Conservation (phyloP, 2,113 vertebrate species). For the Misgurnus mizolepis region DNA sequence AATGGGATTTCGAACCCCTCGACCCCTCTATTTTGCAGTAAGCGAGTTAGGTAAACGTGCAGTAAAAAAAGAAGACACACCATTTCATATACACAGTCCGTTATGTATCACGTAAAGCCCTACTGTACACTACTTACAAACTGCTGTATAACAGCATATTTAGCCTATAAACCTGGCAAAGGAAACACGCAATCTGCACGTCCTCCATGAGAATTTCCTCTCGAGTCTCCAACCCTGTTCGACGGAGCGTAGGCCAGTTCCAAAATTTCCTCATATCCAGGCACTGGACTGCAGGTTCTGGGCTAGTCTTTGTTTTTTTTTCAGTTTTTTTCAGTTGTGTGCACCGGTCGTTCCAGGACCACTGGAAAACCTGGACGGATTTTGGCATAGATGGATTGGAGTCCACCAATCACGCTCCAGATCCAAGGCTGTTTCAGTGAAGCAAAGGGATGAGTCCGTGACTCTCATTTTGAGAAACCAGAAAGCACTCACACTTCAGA, state of each 20-base stretch:
- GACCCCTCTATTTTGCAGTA: slow-evolving; percentile 58
- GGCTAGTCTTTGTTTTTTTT: slow-evolving; percentile 21
- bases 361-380: slow-evolving; percentile 31
- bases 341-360: slow-evolving; percentile 27
- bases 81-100: slow-evolving; percentile 52
- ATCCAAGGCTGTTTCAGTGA: slow-evolving; percentile 49
- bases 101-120: slow-evolving; percentile 49
- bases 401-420: slow-evolving; percentile 29
- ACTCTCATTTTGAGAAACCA: slow-evolving; percentile 14
- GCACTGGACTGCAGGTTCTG: slow-evolving; percentile 36
- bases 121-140: slow-evolving; percentile 65
- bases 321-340: slow-evolving; percentile 19
- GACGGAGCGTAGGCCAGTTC: slow-evolving; percentile 19
- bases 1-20: slow-evolving; percentile 27
- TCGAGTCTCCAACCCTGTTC: slow-evolving; percentile 44
- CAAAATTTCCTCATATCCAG: slow-evolving; percentile 27
- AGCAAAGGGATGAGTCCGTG: slow-evolving; percentile 34
- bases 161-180: slow-evolving; percentile 44
- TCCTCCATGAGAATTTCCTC: neutral
- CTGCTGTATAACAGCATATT: slow-evolving; percentile 77
- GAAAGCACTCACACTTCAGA: slow-evolving; percentile 2
- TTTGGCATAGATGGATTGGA: slow-evolving; percentile 49
- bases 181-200: slow-evolving; percentile 4
- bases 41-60: slow-evolving; percentile 74
- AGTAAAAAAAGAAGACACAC: slow-evolving; percentile 73